A percentile compares a stretch with the other conserved stretches of the same genome.
phyloP scores from a whole-genome alignment of 2,797 vertebrate species.

The Ptychadena robeensis region DNA sequence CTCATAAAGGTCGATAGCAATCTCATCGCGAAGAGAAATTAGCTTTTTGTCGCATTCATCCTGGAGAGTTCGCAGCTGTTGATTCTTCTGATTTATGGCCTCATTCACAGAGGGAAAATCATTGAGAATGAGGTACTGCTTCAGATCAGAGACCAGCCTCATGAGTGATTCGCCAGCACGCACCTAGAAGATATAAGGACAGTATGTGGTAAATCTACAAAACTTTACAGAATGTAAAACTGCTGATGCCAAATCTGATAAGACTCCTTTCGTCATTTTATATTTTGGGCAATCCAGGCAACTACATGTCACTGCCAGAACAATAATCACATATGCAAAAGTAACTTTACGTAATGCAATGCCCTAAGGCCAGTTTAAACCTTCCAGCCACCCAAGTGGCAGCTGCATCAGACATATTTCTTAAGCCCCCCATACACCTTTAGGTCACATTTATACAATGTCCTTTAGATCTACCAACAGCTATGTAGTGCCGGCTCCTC shows the following conservation, averaged over 20 bases:
- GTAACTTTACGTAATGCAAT: neutral
- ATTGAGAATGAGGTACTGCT: conserved; percentile 97
- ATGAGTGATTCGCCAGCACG: conserved; percentile 96
- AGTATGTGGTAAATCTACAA: neutral
- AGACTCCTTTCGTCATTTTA: too few species aligned
- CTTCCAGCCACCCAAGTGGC: too few species aligned
- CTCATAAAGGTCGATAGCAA: conserved; percentile 96
- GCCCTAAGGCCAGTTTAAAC: neutral
- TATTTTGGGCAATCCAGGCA: too few species aligned
- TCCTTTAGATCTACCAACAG: too few species aligned
- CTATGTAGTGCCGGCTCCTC: too few species aligned
- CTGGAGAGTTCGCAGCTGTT: conserved; percentile 90
- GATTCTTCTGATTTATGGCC: conserved; percentile 92
- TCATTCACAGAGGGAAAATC: conserved; percentile 98
- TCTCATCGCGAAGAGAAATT: conserved; percentile 90
- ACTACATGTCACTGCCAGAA: too few species aligned
- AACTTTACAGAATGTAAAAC: neutral
- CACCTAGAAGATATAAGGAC: conserved; percentile 75
- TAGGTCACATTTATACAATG: too few species aligned
- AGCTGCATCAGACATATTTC: too few species aligned
- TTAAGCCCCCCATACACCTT: too few species aligned
- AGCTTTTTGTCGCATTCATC: conserved; percentile 98
- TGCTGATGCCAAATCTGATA: neutral
- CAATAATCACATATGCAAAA: neutral
- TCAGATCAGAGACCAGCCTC: conserved; percentile 96